phyloP scores from a whole-genome alignment of 2,113 vertebrate genomes.

The Drymodes brunneopygia region DNA sequence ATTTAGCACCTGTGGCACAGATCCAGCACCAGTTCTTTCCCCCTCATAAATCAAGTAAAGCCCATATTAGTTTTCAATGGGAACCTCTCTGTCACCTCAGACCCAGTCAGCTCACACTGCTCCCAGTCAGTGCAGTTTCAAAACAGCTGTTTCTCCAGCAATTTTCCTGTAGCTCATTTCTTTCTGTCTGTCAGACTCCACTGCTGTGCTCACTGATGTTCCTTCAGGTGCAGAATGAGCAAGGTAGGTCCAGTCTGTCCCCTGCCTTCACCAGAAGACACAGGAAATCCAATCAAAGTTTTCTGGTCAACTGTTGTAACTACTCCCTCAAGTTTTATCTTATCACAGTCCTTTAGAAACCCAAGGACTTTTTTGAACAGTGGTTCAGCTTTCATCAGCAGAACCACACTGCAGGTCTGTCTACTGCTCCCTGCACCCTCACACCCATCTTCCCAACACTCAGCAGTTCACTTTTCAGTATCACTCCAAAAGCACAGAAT shows the following conservation, averaged over 20 bases:
- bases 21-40: background rate
- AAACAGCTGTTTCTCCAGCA: background rate
- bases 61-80: background rate
- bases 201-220: background rate
- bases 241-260: background rate
- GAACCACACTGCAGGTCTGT: background rate
- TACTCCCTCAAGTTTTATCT: background rate
- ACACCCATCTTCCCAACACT: background rate
- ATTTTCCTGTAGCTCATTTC: background rate
- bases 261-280: background rate
- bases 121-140: background rate
- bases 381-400: background rate
- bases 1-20: fast-evolving
- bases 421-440: background rate
- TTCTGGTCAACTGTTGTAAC: background rate
- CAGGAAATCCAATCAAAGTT: background rate
- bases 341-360: background rate
- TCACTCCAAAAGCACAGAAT: background rate
- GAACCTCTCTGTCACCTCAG: background rate
- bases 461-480: background rate
- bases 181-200: background rate
- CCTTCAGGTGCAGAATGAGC: background rate
- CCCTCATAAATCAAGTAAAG: fast-evolving
- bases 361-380: background rate
- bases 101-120: background rate